phyloP scores from a whole-genome alignment of 2,113 vertebrate species.

The Fulica atra region DNA sequence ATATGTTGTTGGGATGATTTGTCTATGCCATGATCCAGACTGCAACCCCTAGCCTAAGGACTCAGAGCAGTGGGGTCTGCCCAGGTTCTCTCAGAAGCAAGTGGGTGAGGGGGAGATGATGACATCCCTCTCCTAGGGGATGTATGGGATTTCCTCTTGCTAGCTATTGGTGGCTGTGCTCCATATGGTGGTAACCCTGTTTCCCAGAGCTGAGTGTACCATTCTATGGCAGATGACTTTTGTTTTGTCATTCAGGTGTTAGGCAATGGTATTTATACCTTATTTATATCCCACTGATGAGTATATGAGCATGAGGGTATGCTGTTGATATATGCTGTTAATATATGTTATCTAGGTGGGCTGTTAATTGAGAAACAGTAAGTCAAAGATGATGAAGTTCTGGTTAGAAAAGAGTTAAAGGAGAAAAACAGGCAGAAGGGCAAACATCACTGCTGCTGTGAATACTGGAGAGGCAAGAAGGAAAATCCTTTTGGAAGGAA shows the following conservation, averaged over 20 bases:
- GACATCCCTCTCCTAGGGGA: neutral
- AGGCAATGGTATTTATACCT: neutral
- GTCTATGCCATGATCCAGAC: neutral
- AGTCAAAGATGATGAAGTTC: neutral
- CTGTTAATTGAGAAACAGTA: neutral
- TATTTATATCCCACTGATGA: neutral
- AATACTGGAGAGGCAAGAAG: neutral
- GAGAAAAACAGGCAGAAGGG: neutral
- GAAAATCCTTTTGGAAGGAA: neutral
- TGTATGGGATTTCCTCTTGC: neutral
- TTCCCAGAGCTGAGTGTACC: neutral
- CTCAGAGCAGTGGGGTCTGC: neutral
- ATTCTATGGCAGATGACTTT: neutral
- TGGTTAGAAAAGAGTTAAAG: neutral
- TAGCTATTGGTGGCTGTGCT: neutral
- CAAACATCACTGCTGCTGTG: neutral
- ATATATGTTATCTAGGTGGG: neutral
- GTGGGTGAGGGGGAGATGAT: neutral
- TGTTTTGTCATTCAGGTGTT: neutral
- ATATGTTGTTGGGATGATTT: neutral
- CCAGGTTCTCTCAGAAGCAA: neutral
- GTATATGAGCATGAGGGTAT: neutral
- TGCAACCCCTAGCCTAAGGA: neutral
- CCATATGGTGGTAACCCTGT: neutral
- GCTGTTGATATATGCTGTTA: neutral